phyloP scores from a whole-genome alignment of 2,113 vertebrate genomes.

The Phalacrocorax carbo region DNA sequence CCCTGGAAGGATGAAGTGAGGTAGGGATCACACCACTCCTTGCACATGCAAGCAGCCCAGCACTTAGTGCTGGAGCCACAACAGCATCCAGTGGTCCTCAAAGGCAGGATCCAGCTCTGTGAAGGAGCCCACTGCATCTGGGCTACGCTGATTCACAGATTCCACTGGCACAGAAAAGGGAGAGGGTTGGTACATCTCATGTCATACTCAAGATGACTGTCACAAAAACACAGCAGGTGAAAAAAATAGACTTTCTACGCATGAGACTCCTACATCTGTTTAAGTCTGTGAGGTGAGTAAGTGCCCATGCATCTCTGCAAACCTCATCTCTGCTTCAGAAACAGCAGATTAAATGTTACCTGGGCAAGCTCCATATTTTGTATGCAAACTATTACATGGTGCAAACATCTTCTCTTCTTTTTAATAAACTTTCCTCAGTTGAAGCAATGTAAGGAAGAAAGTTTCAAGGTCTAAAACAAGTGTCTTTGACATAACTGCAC shows the following conservation, averaged over 20 bases:
- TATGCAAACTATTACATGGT: neutral
- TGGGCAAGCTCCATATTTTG: neutral
- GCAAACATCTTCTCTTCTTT: neutral
- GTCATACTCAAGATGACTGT: neutral
- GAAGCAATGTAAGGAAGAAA: neutral
- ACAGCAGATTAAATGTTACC: neutral
- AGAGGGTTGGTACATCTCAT: neutral
- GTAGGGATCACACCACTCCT: neutral
- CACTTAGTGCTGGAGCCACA: neutral
- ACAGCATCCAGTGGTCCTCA: neutral
- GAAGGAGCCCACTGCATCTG: neutral
- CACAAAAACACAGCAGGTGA: neutral
- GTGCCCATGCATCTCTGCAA: fast-evolving
- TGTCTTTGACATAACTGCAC: neutral
- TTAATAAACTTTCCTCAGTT: neutral
- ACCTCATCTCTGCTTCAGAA: neutral
- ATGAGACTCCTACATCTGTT: neutral
- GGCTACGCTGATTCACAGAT: neutral
- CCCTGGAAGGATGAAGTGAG: neutral
- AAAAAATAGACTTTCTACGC: neutral
- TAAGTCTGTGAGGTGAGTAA: neutral
- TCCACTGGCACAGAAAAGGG: neutral
- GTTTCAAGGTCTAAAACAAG: neutral
- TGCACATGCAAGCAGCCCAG: neutral
- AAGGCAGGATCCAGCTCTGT: neutral